Base-by-base conservation (phyloP, 2,797 vertebrate genomes). In the Hippoglossus hippoglossus region DNA sequence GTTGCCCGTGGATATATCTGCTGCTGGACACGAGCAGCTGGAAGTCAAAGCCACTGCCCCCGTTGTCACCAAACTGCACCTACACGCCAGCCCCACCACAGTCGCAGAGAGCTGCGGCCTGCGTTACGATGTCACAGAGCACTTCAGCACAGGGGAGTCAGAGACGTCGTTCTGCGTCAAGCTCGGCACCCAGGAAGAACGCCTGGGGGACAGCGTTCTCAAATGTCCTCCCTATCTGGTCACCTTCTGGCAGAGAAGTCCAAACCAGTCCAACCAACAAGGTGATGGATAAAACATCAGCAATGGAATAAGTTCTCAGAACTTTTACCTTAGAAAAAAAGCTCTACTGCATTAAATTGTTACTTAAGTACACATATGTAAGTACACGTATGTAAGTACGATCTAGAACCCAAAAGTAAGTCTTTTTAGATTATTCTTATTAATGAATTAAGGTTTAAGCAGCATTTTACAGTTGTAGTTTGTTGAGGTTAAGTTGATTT, bases 161-260 rank as follows among this genome's bases (percentile, higher is more conserved):
- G 75, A 51, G 54, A 51, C 21, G 0, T 67, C 22, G 0, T 87
- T 95, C 81, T 95, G 94, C 11, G 39, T 94, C 15, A 82, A 80
- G 15, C 70, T 93, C 1, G 6, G 67, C 36, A 25, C 49, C 4
- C 80, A 46, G 52, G 67, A 67, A 4, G 63, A 73, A 73, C 1
- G 28, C 59, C 63, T 58, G 18, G 85, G 25, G 63, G 86, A 84
- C 16, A 67, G 5, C 0, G 24, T 76, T 24, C 71, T 93, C 1
- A 88, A 59, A 61, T 95, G 94, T 79, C 89, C 89, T 2, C 94
- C 94, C 0, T 92, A 80, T 62, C 77, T 95, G 53, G 88, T 88
- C 73, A 93, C 90, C 4, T 77, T 93, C 51, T 94, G 92, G 93
- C 75, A 91, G 67, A 90, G 86, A 53, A 67, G 28, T 68, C 54